Percentiles rank a stretch among this genome's conserved stretches.
These are phyloP conservation scores for Luperina nickerlii DNA, from an alignment of 2,888 invertebrate genomes.

Conservation along the genomic window DNA sequence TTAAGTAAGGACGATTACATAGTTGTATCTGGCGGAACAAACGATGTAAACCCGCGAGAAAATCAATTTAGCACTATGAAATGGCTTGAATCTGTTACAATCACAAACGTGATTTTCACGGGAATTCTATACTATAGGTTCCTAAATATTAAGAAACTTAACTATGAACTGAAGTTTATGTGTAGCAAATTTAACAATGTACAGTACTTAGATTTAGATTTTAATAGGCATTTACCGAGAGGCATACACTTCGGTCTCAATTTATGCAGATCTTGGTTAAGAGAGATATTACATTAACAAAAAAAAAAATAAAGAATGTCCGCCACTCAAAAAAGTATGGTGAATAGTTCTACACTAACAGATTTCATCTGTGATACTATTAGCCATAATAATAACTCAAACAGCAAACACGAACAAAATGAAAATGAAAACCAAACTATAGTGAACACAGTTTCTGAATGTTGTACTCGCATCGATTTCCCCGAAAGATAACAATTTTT, in stretches of 20 bases:
- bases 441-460: background rate
- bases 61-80: too few relatives aligned
- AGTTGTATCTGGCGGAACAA: too few relatives aligned
- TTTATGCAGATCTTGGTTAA: constrained; percentile 11
- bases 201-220: constrained; percentile 8
- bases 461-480: background rate
- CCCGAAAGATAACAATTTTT: background rate
- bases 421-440: background rate
- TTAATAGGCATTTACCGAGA: background rate
- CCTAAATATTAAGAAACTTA: background rate
- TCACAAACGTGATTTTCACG: background rate
- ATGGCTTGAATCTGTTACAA: too few relatives aligned
- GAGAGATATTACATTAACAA: constrained; percentile 5
- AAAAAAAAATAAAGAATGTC: too few relatives aligned
- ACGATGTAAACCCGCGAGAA: too few relatives aligned
- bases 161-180: background rate
- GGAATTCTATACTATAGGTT: background rate
- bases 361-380: too few relatives aligned
- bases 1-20: background rate
- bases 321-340: too few relatives aligned
- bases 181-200: constrained; percentile 11
- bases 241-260: constrained; percentile 3
- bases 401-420: background rate
- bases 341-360: too few relatives aligned
- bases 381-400: too few relatives aligned